Conservation (phyloP, 2,888 invertebrate species). For the Hypolimnas misippus region DNA sequence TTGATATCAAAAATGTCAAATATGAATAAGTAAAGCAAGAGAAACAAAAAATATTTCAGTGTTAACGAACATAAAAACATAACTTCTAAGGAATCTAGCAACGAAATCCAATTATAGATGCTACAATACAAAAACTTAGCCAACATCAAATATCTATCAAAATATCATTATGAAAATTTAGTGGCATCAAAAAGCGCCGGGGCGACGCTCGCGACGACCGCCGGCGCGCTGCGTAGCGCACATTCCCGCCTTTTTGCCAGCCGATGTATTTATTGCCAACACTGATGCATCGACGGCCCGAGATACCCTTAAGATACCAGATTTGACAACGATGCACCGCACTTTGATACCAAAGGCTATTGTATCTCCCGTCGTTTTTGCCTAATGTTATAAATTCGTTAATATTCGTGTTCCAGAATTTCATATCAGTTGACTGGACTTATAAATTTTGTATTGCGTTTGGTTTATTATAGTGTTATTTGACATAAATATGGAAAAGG, state of each 20-base stretch:
- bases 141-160: constrained; percentile 44
- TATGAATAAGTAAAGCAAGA: background rate
- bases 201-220: constrained; percentile 58
- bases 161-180: constrained; percentile 63
- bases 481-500: background rate
- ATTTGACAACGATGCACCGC: constrained; percentile 63
- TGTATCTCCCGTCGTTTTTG: constrained; percentile 67
- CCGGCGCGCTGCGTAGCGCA: constrained; percentile 62
- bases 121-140: constrained; percentile 33
- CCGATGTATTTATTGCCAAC: constrained; percentile 76
- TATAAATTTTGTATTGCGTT: constrained; percentile 14
- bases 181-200: constrained; percentile 64
- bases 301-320: constrained; percentile 60
- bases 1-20: background rate
- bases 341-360: constrained; percentile 66
- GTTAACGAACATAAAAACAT: constrained; percentile 6
- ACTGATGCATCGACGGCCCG: constrained; percentile 58
- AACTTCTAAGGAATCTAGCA: constrained; percentile 24
- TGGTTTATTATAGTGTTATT: constrained; percentile 15
- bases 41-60: background rate
- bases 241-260: constrained; percentile 76
- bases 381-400: constrained; percentile 47
- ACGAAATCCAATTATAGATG: constrained; percentile 37
- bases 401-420: constrained; percentile 65
- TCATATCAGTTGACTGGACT: constrained; percentile 62